These are phyloP conservation scores for Artemia sinica DNA, from an alignment of 2,888 invertebrate species.

Conservation along the genomic window DNA sequence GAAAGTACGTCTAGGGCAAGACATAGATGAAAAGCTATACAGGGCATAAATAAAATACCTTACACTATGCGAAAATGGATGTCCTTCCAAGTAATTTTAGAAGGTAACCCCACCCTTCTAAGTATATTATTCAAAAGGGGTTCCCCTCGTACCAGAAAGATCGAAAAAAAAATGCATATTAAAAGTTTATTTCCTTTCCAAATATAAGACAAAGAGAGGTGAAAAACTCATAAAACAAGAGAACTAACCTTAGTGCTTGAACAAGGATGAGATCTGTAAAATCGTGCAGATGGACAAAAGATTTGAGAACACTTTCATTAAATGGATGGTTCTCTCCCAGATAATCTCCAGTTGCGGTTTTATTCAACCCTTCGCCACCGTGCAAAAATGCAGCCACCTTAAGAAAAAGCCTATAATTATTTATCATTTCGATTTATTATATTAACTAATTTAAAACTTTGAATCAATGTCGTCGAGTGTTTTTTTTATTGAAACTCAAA, in stretches of 20 bases:
- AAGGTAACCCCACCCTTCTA: conserved; percentile 21
- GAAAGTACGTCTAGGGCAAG: too few species aligned
- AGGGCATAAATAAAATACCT: too few species aligned
- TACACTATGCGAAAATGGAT: too few species aligned
- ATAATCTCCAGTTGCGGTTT: conserved; percentile 97
- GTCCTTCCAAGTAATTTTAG: background rate
- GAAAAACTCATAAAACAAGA: background rate
- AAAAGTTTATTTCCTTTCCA: background rate
- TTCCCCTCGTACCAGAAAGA: background rate
- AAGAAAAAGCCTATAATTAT: conserved; percentile 5
- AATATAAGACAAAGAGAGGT: conserved; percentile 13
- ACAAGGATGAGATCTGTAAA: conserved; percentile 92
- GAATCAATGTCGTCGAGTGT: too few species aligned
- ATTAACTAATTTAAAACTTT: too few species aligned
- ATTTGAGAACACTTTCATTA: conserved; percentile 81
- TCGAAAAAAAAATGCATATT: conserved; percentile 17
- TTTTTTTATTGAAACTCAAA: too few species aligned
- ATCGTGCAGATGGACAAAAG: conserved; percentile 90
- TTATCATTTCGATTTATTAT: too few species aligned
- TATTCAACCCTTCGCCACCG: conserved; percentile 92
- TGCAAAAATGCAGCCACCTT: conserved; percentile 52
- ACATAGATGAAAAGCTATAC: too few species aligned
- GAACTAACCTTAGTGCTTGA: conserved; percentile 66
- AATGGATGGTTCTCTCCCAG: conserved; percentile 90
- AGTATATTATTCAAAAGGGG: conserved; percentile 21